Evolutionary conservation across 2,888 invertebrate species (phyloP).

Genomic region (Hypercompe scribonia): DNA sequence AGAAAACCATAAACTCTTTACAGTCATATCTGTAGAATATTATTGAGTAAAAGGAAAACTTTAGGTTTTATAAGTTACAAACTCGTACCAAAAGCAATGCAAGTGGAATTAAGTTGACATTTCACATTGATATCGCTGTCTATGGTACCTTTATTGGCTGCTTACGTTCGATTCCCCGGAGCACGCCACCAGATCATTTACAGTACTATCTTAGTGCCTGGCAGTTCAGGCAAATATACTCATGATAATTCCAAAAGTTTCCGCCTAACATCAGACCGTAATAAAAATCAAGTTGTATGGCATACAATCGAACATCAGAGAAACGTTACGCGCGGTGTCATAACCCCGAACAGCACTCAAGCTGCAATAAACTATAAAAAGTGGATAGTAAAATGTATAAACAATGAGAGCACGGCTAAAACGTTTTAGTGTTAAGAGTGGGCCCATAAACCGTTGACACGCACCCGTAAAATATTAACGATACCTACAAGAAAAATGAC

Average conservation of each 20-base stretch:
- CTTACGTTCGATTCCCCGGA: slow-evolving; percentile 37
- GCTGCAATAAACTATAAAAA: slow-evolving; percentile 83
- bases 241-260: slow-evolving; percentile 63
- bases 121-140: slow-evolving; percentile 40
- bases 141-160: slow-evolving; percentile 41
- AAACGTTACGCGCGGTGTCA: slow-evolving; percentile 74
- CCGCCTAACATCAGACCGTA: slow-evolving; percentile 65
- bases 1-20: slow-evolving; percentile 19
- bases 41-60: slow-evolving; percentile 13
- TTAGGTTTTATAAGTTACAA: slow-evolving; percentile 22
- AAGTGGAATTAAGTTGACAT: slow-evolving; percentile 36
- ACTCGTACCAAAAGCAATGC: slow-evolving; percentile 28
- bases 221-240: slow-evolving; percentile 55
- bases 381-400: slow-evolving; percentile 85
- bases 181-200: slow-evolving; percentile 40
- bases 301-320: slow-evolving; percentile 74
- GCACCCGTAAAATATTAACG: slow-evolving; percentile 86
- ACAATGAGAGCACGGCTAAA: slow-evolving; percentile 85
- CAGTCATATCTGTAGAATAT: neutral
- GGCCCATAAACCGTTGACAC: slow-evolving; percentile 85
- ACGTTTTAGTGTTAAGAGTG: slow-evolving; percentile 86
- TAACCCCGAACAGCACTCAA: slow-evolving; percentile 77
- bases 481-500: slow-evolving; percentile 85
- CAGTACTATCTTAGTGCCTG: slow-evolving; percentile 51
- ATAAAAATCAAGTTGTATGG: slow-evolving; percentile 78